Evolutionary conservation across 2,888 invertebrate genomes (phyloP), one percentile per base, ranked within the genome.

Genomic region (Tuberolachnus salignus): DNA sequence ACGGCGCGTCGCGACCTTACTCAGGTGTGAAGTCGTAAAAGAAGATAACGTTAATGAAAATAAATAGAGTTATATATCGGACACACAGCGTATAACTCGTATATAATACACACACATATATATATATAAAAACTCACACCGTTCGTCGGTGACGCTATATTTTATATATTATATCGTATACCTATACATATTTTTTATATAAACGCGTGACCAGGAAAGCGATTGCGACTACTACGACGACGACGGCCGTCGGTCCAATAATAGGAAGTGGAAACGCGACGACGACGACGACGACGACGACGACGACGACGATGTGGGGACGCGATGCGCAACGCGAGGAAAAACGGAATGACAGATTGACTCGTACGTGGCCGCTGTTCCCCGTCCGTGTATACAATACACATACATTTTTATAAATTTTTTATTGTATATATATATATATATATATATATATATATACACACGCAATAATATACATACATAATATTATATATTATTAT

Each of bases 11-110:
- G 34, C 61, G 51, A 63, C 63, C 51, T 73, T 61, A 61, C 19
- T 11, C 73, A 73, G 73, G 73, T 73, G 73, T 73, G 61, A 73
- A 73, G 73, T 73, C n/a, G 73, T 73, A 63, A 73, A 73, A 63
- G 49, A 63, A 34, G 51, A 53, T 73, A 73, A 63, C 73, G 51
- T 53, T 73, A 73, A 73, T 73, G 63, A 73, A 73, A 73, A 73
- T 63, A 63, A 73, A 73, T 73, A 73, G 61, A 73, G 63, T 63
- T 73, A 73, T 73, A 73, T 34, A 34, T 63, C 63, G 59, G 61
- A 61, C 59, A 26, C 34, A 72, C 46, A 26, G 3, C 34, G 21
- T 46, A n/a, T n/a, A 34, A 72, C 72, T 63, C 42, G 49, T 51
- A 34, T 55, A 55, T 34, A 34, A n/a, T 13, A 53, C 16, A 19